Evolutionary conservation across 2,888 invertebrate species (phyloP), one percentile per base, ranked within the genome.

Genomic region (Eupithecia subfuscata): DNA sequence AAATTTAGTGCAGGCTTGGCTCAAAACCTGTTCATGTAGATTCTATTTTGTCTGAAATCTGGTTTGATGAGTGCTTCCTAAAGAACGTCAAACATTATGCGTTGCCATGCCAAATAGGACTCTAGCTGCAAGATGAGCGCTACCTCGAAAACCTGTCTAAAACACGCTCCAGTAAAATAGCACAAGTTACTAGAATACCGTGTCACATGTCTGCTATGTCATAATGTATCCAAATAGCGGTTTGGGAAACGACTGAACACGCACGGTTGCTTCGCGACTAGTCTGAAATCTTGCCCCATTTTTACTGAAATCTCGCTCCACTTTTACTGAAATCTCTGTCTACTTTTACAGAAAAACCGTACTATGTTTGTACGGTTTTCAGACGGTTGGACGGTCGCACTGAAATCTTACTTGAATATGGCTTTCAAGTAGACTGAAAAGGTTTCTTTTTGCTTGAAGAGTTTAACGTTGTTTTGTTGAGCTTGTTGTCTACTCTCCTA

Each of bases 91-190:
- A 22, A 56, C 56, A 12, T 56, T 56, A 56, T 56, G 11, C 14
- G 60, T 60, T 25, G 60, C 60, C 25, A 60, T 25, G 60, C 60
- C 25, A 60, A 60, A 60, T 14, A 60, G 5, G 14, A 25, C 60
- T 60, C 25, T 56, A 56, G n/a, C 12, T 64, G 18, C 34, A 64
- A 64, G 18, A 34, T 64, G 34, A 67, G 11, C 12, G 40, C 67
- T 40, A n/a, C 67, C 37, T 40, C 67, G 63, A 34, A 64, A 34
- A 64, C 64, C 34, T 64, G 67, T 67, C 40, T 67, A 40, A 64
- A 64, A 64, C 34, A 64, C 34, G 64, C 40, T 67, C 40, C 40
- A 67, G 67, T 67, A 67, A 67, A 67, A 67, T 67, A 37, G 40
- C 37, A 40, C 60, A 60, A 60, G 60, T 60, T 60, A 60, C 60